Evolutionary conservation across 2,888 invertebrate species (phyloP).

Genomic region (Folsomia candida): DNA sequence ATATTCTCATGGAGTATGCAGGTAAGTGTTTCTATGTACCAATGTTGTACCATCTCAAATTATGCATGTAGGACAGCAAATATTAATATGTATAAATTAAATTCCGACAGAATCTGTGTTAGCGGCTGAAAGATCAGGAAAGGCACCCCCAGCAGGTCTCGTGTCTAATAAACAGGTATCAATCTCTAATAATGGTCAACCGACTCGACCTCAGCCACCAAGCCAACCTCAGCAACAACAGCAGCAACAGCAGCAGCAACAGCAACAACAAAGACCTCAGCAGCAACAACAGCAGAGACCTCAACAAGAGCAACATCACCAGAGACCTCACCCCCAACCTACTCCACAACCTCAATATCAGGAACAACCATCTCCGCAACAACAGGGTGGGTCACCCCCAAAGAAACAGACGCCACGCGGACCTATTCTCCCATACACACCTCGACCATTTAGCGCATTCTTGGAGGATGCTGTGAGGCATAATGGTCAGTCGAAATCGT

Average conservation of each 20-base stretch:
- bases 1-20: conserved; percentile 5
- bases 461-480: not conserved
- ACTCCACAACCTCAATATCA: conserved; percentile 12
- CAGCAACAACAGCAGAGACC: not conserved
- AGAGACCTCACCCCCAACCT: conserved; percentile 2
- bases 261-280: conserved; percentile 6
- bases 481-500: conserved; percentile 5
- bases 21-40: too few relatives aligned
- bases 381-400: not conserved
- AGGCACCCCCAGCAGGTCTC: conserved; percentile 11
- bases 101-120: conserved; percentile 18
- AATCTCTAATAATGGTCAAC: not conserved
- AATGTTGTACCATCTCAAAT: too few relatives aligned
- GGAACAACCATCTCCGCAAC: conserved; percentile 2
- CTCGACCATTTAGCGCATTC: conserved; percentile 12
- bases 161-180: not conserved
- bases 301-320: conserved; percentile 12
- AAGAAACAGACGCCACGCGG: not conserved
- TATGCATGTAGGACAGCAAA: too few relatives aligned
- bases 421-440: conserved; percentile 9
- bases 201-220: conserved; percentile 9
- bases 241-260: conserved; percentile 1
- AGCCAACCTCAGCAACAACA: conserved; percentile 3
- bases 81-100: too few relatives aligned
- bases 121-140: conserved; percentile 14